Evolutionary conservation across 2,888 invertebrate genomes (phyloP).

Genomic region (Andrena dorsata): DNA sequence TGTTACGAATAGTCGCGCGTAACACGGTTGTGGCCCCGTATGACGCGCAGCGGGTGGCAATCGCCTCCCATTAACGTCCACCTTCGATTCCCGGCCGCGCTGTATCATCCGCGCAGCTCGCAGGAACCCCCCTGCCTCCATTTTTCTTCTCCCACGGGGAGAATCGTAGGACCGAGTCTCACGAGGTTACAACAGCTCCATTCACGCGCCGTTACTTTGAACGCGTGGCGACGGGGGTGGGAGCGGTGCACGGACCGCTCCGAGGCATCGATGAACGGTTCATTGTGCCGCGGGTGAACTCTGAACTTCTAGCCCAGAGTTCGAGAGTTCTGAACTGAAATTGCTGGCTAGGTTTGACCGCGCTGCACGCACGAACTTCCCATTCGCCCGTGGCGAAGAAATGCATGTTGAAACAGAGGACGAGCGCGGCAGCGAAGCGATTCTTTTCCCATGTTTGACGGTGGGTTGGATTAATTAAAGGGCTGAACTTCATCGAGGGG

Average conservation of each 20-base stretch:
- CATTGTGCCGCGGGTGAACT: constrained; percentile 71
- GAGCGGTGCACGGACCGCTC: constrained; percentile 47
- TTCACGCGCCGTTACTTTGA: constrained; percentile 71
- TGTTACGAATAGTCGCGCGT: constrained; percentile 76
- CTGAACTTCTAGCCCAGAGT: constrained; percentile 67
- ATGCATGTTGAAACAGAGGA: too few relatives aligned
- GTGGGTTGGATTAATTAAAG: neutral
- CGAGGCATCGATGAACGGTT: constrained; percentile 71
- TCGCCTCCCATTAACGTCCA: constrained; percentile 67
- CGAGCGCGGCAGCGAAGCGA: neutral
- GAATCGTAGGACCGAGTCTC: constrained; percentile 42
- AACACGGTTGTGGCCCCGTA: constrained; percentile 71
- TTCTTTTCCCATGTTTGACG: neutral
- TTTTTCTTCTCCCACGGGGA: constrained; percentile 20
- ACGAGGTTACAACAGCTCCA: constrained; percentile 70
- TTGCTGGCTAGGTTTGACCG: constrained; percentile 35
- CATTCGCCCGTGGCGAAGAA: neutral
- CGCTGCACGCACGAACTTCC: constrained; percentile 34
- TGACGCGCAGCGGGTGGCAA: constrained; percentile 72
- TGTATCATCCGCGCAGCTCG: constrained; percentile 16
- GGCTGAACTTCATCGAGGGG: too few relatives aligned
- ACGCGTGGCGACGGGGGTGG: constrained; percentile 33
- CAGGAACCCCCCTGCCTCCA: constrained; percentile 15
- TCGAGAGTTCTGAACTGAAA: constrained; percentile 62
- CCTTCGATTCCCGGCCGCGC: constrained; percentile 18